Conservation (phyloP, 2,113 vertebrate genomes). For the Connochaetes taurinus region DNA sequence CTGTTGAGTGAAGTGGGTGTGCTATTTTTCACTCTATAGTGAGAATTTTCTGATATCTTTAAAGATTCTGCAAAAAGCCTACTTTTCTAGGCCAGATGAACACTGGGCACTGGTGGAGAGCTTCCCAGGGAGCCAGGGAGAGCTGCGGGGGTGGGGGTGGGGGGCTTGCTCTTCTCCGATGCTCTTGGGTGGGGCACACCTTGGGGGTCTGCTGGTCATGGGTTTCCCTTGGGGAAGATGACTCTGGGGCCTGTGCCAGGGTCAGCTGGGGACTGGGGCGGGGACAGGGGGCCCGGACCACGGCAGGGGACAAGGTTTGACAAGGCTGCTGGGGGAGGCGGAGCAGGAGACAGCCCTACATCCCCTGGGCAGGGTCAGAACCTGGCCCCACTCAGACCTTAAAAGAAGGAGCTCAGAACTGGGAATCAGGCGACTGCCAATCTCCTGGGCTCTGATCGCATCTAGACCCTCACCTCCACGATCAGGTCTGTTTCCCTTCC, state of each 20-base stretch:
- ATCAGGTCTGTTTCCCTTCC: not conserved
- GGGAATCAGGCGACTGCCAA: not conserved
- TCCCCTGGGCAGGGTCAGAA: not conserved
- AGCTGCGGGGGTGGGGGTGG: not conserved
- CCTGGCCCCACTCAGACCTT: not conserved
- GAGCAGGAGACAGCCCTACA: not conserved
- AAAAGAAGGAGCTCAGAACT: not conserved
- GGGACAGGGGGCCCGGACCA: not conserved
- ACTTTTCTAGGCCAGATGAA: not conserved
- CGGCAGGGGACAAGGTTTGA: not conserved
- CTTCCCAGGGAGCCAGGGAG: not conserved
- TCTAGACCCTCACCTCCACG: not conserved
- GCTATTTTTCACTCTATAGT: not conserved
- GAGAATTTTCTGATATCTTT: not conserved
- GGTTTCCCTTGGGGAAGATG: not conserved
- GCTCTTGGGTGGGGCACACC: not conserved
- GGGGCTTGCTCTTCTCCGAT: not conserved
- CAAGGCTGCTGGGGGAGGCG: not conserved
- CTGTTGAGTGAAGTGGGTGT: not conserved
- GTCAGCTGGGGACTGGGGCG: accelerated
- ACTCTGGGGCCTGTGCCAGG: not conserved
- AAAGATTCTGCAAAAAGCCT: slow-evolving; percentile 4
- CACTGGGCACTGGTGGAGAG: not conserved
- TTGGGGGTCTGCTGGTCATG: not conserved
- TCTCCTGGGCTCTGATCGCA: not conserved